phyloP scores from a whole-genome alignment of 92 coral and sea anemone genomes.

The Diadumene lineata region DNA sequence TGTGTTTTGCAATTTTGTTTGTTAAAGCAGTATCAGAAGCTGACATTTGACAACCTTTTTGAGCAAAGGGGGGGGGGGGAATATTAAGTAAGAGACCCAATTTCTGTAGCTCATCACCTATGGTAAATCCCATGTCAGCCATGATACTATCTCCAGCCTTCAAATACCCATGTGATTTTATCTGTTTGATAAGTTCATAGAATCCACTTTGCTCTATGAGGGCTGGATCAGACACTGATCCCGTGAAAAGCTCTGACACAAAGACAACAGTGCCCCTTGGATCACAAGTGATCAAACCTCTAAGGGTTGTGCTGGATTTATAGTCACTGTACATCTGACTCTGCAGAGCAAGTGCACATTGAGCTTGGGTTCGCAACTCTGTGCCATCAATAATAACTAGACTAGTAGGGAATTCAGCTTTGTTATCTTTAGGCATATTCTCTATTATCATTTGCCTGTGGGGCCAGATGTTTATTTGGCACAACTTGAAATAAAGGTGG shows the following conservation, averaged over 20 bases:
- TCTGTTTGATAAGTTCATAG: slow-evolving; percentile 1
- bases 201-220: slow-evolving; percentile 44
- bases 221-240: slow-evolving; percentile 40
- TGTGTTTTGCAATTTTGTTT: slow-evolving; percentile 51
- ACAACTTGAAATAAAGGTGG: slow-evolving; percentile 36
- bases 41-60: slow-evolving; percentile 47
- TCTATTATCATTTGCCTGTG: slow-evolving; percentile 45
- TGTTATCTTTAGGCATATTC: slow-evolving; percentile 38
- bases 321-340: slow-evolving; percentile 50
- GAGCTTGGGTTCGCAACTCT: slow-evolving; percentile 36
- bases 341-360: slow-evolving; percentile 36
- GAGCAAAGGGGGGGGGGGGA: too few species aligned
- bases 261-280: slow-evolving; percentile 46
- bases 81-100: slow-evolving; percentile 38
- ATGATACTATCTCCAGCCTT: slow-evolving; percentile 45
- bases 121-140: slow-evolving; percentile 55
- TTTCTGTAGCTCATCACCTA: slow-evolving; percentile 24
- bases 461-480: slow-evolving; percentile 41
- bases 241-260: slow-evolving; percentile 56
- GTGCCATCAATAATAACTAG: slow-evolving; percentile 50
- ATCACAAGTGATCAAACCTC: slow-evolving; percentile 48
- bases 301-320: slow-evolving; percentile 48
- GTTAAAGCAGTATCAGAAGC: slow-evolving; percentile 37
- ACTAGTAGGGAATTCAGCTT: slow-evolving; percentile 45
- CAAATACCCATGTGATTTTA: slow-evolving; percentile 41